Evolutionary conservation across 2,113 vertebrate species (phyloP).

Genomic region (Astatotilapia flaviijosephi): DNA sequence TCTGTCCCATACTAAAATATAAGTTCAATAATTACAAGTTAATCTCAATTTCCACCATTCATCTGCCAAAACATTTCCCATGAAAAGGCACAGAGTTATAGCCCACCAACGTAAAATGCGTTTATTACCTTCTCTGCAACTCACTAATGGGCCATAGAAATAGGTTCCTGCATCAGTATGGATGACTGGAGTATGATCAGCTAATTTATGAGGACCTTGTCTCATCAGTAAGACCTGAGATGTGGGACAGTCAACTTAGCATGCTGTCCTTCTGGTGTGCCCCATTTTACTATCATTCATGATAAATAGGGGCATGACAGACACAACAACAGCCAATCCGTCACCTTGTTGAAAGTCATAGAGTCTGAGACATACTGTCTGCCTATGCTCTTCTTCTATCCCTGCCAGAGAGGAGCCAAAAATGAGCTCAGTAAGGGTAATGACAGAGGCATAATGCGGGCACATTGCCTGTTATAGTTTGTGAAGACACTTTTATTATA

Average conservation of each 20-base stretch:
- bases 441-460: background rate
- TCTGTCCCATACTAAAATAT: slow-evolving; percentile 27
- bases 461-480: background rate
- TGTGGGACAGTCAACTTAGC: background rate
- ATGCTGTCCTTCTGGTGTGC: slow-evolving; percentile 40
- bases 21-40: slow-evolving; percentile 56
- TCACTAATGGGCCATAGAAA: slow-evolving; percentile 40
- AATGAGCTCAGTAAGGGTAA: background rate
- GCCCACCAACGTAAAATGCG: slow-evolving; percentile 8
- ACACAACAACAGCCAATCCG: slow-evolving; percentile 34
- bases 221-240: slow-evolving; percentile 31
- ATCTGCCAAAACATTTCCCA: slow-evolving; percentile 23
- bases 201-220: slow-evolving; percentile 52
- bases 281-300: slow-evolving; percentile 32
- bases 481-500: background rate
- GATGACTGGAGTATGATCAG: slow-evolving; percentile 28
- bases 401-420: background rate
- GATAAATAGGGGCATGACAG: slow-evolving; percentile 38
- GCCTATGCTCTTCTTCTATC: background rate
- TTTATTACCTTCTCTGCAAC: slow-evolving; percentile 37
- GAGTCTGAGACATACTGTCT: background rate
- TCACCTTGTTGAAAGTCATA: slow-evolving; percentile 56
- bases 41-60: slow-evolving; percentile 44
- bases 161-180: background rate
- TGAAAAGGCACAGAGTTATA: slow-evolving; percentile 4